Conservation (phyloP, 2,888 invertebrate species). For the Stomorhina lunata region DNA sequence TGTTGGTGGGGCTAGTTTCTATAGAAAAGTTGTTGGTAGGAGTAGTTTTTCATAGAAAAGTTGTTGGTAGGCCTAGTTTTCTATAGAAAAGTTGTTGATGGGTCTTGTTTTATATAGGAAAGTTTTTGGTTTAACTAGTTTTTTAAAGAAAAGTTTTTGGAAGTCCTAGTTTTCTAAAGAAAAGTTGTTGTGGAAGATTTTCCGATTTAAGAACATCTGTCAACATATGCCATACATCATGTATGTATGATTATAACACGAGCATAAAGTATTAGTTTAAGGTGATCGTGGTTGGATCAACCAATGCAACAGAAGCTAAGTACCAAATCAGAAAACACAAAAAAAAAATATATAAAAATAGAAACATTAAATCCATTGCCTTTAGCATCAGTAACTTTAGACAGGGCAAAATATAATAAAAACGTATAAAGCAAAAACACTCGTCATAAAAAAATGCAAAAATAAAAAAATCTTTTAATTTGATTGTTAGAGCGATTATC, state of each 20-base stretch:
- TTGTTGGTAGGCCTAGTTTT: too few relatives aligned
- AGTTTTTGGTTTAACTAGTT: neutral
- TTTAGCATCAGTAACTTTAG: slow-evolving; percentile 4
- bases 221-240: neutral
- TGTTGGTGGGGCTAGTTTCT: too few relatives aligned
- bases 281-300: slow-evolving; percentile 63
- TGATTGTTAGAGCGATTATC: slow-evolving; percentile 54
- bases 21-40: too few relatives aligned
- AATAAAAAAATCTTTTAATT: slow-evolving; percentile 29
- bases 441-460: slow-evolving; percentile 23
- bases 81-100: too few relatives aligned
- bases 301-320: slow-evolving; percentile 38
- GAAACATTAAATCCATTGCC: neutral
- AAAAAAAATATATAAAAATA: neutral
- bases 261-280: slow-evolving; percentile 67
- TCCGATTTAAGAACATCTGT: slow-evolving; percentile 18
- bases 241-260: slow-evolving; percentile 29
- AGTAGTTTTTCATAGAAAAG: too few relatives aligned
- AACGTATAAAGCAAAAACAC: neutral
- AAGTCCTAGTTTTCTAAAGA: neutral
- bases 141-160: neutral
- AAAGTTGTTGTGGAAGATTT: too few relatives aligned
- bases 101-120: too few relatives aligned
- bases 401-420: neutral
- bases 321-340: neutral